phyloP scores from a whole-genome alignment of 2,888 invertebrate species.

The Thymelicus acteon region DNA sequence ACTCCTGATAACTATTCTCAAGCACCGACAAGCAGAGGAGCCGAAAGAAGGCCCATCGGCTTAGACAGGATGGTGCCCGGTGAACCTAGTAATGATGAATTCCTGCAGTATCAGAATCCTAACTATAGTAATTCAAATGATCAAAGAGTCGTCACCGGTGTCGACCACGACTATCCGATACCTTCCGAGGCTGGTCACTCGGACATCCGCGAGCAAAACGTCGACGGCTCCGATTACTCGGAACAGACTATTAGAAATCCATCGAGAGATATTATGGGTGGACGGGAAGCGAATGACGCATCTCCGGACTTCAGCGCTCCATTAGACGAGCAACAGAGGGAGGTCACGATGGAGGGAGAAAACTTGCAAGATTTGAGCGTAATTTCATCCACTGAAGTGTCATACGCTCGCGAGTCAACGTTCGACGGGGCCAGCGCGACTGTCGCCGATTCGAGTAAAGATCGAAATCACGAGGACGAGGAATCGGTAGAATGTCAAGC shows the following conservation, averaged over 20 bases:
- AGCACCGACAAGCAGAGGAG: constrained; percentile 52
- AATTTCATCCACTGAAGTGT: constrained; percentile 64
- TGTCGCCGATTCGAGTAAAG: constrained; percentile 55
- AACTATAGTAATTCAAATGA: constrained; percentile 73
- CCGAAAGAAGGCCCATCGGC: constrained; percentile 79
- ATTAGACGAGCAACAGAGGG: constrained; percentile 75
- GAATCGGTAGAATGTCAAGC: constrained; percentile 64
- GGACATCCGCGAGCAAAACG: constrained; percentile 72
- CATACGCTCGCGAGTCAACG: constrained; percentile 76
- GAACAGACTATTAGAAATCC: constrained; percentile 62
- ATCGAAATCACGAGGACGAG: constrained; percentile 60
- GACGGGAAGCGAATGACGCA: constrained; percentile 55
- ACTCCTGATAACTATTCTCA: constrained; percentile 67
- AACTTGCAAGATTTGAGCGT: constrained; percentile 79
- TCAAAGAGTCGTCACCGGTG: constrained; percentile 83
- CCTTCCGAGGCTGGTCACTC: constrained; percentile 61
- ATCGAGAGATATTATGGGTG: constrained; percentile 61
- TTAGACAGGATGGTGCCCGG: constrained; percentile 87
- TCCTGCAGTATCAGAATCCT: constrained; percentile 63
- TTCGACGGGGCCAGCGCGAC: constrained; percentile 77
- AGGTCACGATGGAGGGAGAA: constrained; percentile 85
- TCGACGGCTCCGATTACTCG: constrained; percentile 77
- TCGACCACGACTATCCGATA: constrained; percentile 74
- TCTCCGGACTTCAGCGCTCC: constrained; percentile 59
- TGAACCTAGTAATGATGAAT: constrained; percentile 82